Evolutionary conservation across 2,113 vertebrate species (phyloP).

Genomic region (Lampris megalopsis): DNA sequence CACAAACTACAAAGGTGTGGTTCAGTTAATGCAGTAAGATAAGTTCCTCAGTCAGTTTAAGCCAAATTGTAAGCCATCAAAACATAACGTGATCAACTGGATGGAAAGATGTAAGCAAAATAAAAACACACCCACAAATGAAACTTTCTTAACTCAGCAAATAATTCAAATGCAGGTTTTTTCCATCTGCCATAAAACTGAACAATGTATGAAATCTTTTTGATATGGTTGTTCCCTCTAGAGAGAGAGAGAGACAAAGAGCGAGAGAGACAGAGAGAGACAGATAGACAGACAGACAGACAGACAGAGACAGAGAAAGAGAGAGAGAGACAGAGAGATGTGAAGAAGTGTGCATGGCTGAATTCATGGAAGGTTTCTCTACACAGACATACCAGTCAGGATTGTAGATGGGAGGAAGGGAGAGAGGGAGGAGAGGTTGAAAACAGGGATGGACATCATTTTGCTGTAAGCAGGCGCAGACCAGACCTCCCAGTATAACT

Average conservation of each 20-base stretch:
- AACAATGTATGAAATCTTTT: neutral
- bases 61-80: neutral
- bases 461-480: conserved; percentile 27
- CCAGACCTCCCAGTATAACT: conserved; percentile 44
- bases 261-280: neutral
- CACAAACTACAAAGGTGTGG: conserved; percentile 20
- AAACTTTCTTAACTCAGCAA: neutral
- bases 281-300: neutral
- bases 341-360: no score
- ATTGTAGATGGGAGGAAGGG: conserved; percentile 28
- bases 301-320: neutral
- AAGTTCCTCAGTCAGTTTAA: neutral
- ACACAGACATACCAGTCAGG: conserved; percentile 10
- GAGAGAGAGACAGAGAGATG: neutral
- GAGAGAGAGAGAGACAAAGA: neutral
- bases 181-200: neutral
- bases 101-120: no score
- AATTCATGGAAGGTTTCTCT: neutral
- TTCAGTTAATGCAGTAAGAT: neutral
- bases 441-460: conserved; percentile 66
- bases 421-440: conserved; percentile 69
- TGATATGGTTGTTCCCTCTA: neutral
- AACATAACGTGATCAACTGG: neutral
- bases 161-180: neutral
- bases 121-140: neutral